These are phyloP conservation scores for Oxygymnocypris stewartii DNA, from an alignment of 2,113 vertebrate species.

Conservation along the genomic window DNA sequence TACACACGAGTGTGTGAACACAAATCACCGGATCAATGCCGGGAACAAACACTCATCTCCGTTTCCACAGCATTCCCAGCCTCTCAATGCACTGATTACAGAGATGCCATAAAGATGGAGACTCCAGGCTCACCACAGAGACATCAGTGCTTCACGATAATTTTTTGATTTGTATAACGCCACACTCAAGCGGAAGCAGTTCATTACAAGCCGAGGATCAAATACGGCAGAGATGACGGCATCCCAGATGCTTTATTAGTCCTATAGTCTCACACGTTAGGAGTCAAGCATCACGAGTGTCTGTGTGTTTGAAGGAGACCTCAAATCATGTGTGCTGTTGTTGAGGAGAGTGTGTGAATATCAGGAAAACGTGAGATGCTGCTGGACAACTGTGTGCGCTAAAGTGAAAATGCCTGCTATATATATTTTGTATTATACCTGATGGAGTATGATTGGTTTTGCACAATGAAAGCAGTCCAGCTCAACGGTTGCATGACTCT, in stretches of 20 bases:
- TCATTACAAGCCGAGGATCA: constrained; percentile 27
- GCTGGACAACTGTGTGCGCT: not conserved
- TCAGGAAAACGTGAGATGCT: not conserved
- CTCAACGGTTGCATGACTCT: too few species aligned
- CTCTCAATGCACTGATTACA: constrained; percentile 69
- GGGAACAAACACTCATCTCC: constrained; percentile 68
- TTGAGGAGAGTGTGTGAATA: too few species aligned
- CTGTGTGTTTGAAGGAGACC: too few species aligned
- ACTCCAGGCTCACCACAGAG: constrained; percentile 66
- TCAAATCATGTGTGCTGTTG: too few species aligned
- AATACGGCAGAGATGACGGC: constrained; percentile 11
- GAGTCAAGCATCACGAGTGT: too few species aligned
- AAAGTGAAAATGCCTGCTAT: not conserved
- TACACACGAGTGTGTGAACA: constrained; percentile 62
- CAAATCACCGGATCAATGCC: constrained; percentile 57
- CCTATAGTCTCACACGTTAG: constrained; percentile 1
- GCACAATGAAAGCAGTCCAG: too few species aligned
- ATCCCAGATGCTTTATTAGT: not conserved
- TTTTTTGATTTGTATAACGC: constrained; percentile 59
- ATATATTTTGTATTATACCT: too few species aligned
- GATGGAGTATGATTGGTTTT: too few species aligned
- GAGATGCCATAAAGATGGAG: constrained; percentile 51
- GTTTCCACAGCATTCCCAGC: constrained; percentile 65
- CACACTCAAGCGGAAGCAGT: constrained; percentile 51
- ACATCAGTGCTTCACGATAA: constrained; percentile 44